A percentile compares a stretch with the other conserved stretches of the same genome.
These are phyloP conservation scores for Eurypyga helias DNA, from an alignment of 2,113 vertebrate genomes.

Conservation along the genomic window DNA sequence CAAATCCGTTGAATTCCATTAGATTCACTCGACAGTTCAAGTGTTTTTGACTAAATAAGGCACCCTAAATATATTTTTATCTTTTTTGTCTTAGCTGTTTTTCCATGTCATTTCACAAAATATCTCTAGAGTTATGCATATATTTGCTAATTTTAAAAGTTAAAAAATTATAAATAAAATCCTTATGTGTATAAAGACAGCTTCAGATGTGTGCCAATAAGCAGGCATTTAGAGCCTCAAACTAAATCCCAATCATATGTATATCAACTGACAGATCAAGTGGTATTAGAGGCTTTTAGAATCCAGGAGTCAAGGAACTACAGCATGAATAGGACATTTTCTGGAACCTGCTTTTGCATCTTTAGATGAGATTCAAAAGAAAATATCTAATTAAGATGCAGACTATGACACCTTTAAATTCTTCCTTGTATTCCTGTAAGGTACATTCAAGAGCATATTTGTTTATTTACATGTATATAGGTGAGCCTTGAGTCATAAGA, in stretches of 20 bases:
- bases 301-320: neutral
- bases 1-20: slow-evolving; percentile 64
- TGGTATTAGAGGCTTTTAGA: neutral
- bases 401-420: neutral
- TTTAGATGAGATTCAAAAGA: neutral
- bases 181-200: neutral
- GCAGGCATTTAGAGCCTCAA: neutral
- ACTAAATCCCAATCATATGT: neutral
- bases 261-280: neutral
- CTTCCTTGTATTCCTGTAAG: neutral
- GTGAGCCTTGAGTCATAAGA: neutral
- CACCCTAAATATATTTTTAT: slow-evolving; percentile 38
- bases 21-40: slow-evolving; percentile 32
- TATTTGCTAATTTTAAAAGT: slow-evolving; percentile 5
- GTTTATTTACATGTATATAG: neutral
- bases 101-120: slow-evolving; percentile 14
- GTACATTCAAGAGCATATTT: neutral
- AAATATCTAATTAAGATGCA: neutral
- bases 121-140: neutral
- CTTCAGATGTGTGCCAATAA: neutral
- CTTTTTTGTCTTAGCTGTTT: slow-evolving; percentile 17
- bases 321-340: neutral
- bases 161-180: slow-evolving; percentile 12
- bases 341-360: neutral
- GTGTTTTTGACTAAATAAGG: slow-evolving; percentile 65